These are phyloP conservation scores for Hydractinia echinata DNA, from an alignment of 30 jellyfish, hydroid and myxozoan species.

Conservation along the genomic window DNA sequence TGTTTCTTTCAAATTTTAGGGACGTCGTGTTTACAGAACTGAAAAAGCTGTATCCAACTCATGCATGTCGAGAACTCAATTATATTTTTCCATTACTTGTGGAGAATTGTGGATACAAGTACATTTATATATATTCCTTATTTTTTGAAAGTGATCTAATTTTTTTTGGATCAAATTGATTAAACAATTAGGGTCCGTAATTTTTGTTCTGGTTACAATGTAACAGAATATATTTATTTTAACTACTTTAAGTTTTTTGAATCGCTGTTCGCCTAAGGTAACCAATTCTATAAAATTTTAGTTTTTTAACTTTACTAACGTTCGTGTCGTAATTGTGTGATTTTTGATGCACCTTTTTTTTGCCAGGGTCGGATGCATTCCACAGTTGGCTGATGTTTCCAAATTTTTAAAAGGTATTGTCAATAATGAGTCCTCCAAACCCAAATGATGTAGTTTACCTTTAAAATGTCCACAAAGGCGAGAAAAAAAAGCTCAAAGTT, in stretches of 20 bases:
- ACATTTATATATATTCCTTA: neutral
- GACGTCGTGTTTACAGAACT: constrained; percentile 53
- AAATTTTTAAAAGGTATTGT: constrained; percentile 63
- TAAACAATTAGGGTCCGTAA: neutral
- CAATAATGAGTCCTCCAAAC: neutral
- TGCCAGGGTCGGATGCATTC: constrained; percentile 63
- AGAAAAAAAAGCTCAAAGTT: no score
- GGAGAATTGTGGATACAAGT: constrained; percentile 85
- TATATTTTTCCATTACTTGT: constrained; percentile 67
- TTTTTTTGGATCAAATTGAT: no score
- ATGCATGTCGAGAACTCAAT: constrained; percentile 89
- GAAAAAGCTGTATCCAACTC: constrained; percentile 64
- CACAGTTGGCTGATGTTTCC: constrained; percentile 88
- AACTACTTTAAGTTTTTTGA: no score
- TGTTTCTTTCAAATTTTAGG: constrained; percentile 39
- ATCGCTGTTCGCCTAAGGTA: no score
- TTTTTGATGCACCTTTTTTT: neutral
- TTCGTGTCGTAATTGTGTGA: no score
- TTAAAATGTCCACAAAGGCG: neutral
- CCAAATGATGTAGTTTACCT: neutral
- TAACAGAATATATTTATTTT: no score
- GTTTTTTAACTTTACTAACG: no score
- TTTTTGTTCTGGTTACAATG: neutral
- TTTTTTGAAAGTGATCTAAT: no score
- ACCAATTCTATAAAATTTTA: no score